Evolutionary conservation across 2,113 vertebrate genomes (phyloP), one percentile per base, ranked within the genome.

Genomic region (Corythoichthys haematopterus): DNA sequence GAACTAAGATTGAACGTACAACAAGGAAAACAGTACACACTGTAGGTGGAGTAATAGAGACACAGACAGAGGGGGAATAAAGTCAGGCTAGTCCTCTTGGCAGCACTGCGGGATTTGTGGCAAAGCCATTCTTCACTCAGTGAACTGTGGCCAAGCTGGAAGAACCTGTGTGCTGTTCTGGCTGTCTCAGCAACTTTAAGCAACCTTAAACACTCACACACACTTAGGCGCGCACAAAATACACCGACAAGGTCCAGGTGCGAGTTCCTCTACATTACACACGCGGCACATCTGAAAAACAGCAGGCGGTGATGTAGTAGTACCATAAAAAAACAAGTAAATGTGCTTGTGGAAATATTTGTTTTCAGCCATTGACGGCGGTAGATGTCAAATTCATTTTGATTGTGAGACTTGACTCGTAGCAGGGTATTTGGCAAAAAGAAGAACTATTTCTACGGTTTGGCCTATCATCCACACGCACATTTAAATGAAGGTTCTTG

Each of bases 131-230:
- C 82, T 70, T 88, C 83, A 84, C 70, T 55, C 79, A 76, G 68
- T 84, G 83, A 86, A 79, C 81, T 82, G 82, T 70, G 76, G 73
- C 79, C 74, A 71, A 80, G 80, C 80, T 66, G 37, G 70, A 62
- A 77, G 76, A 81, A 82, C 70, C 79, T 69, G 74, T 66, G 68
- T 40, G 79, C 75, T 72, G 64, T 77, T 71, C 73, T 38, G 78
- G 65, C 81, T 83, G 80, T 77, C 82, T 83, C 80, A 83, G 81
- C 81, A 82, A 81, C 75, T 86, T 85, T 86, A 84, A 82, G 69
- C 72, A 79, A 71, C 82, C 79, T 62, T 61, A 71, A 64, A 81
- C 48, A 68, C 74, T 68, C 61, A 62, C 38, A 15, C 37, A 52
- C 57, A 55, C 53, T 51, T 38, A n/a, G 37, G 15, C 50, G 47